Evolutionary conservation across 2,888 invertebrate genomes (phyloP).

Genomic region (Geophilus truncorum): DNA sequence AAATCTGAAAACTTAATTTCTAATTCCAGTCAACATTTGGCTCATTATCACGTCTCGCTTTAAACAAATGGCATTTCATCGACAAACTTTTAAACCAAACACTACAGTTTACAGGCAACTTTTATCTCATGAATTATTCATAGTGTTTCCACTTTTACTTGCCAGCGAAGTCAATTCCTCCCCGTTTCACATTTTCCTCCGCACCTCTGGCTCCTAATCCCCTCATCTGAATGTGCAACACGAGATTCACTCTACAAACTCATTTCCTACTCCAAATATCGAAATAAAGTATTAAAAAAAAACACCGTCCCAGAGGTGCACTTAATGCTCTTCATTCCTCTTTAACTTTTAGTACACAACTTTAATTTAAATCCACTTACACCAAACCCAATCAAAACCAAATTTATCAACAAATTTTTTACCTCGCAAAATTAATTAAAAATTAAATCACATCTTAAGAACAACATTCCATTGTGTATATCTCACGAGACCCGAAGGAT

Average conservation of each 20-base stretch:
- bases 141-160: background rate
- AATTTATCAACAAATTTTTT: too few species aligned
- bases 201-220: background rate
- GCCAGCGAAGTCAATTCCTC: background rate
- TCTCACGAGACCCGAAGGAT: too few species aligned
- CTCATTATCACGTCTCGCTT: background rate
- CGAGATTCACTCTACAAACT: constrained; percentile 20
- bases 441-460: too few species aligned
- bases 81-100: background rate
- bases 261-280: background rate
- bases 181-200: background rate
- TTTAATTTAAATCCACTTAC: too few species aligned
- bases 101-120: background rate
- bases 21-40: too few species aligned
- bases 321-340: background rate
- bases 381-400: too few species aligned
- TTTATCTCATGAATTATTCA: background rate
- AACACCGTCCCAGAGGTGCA: background rate
- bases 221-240: constrained; percentile 16
- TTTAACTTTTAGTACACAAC: too few species aligned
- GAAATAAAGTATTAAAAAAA: background rate
- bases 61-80: background rate
- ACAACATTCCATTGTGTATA: too few species aligned
- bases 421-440: too few species aligned
- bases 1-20: too few species aligned